phyloP scores from a whole-genome alignment of 2,797 vertebrate genomes.

The Neomorphus geoffroyi region DNA sequence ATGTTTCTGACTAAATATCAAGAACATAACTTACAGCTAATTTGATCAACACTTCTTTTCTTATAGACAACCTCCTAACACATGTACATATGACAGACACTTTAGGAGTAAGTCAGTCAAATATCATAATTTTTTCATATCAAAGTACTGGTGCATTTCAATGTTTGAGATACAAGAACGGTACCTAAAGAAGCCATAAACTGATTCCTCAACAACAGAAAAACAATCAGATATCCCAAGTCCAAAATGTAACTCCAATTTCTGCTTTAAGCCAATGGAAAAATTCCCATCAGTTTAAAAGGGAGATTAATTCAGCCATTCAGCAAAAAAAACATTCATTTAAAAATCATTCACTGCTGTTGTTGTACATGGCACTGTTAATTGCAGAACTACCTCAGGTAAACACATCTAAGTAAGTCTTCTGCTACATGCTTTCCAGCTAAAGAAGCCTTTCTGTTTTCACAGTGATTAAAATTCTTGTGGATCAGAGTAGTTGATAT shows the following conservation, averaged over 20 bases:
- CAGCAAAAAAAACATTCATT: not conserved
- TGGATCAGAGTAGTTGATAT: constrained; percentile 46
- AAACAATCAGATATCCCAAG: not conserved
- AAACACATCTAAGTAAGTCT: constrained; percentile 30
- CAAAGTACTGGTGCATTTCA: not conserved
- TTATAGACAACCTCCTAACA: not conserved
- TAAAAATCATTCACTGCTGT: not conserved
- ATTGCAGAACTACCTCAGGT: not conserved
- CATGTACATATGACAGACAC: not conserved
- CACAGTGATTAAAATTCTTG: constrained; percentile 66
- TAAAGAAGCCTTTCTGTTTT: constrained; percentile 48
- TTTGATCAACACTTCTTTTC: not conserved
- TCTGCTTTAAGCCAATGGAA: not conserved
- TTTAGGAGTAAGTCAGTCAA: not conserved
- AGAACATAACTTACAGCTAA: not conserved
- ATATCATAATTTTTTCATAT: not conserved
- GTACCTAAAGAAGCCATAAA: not conserved
- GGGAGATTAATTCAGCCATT: not conserved
- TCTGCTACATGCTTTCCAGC: constrained; percentile 22
- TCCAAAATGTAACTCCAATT: not conserved
- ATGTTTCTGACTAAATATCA: not conserved
- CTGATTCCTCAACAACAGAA: not conserved
- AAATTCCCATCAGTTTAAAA: not conserved
- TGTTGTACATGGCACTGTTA: not conserved
- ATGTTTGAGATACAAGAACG: not conserved